phyloP scores from a whole-genome alignment of 1,140 invertebrate genomes.

The Probaryconus sp. region DNA sequence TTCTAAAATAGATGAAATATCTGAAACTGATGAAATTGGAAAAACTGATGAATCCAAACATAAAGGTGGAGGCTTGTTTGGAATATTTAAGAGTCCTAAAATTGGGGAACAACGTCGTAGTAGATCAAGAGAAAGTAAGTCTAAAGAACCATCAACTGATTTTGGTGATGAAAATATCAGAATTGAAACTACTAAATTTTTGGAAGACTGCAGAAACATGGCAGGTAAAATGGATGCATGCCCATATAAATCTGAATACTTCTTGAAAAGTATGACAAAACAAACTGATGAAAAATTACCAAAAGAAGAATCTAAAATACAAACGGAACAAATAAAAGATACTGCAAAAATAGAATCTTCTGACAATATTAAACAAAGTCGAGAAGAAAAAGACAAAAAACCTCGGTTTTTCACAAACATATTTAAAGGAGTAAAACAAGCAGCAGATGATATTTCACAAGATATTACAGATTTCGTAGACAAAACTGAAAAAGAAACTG shows the following conservation, averaged over 20 bases:
- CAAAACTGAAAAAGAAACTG: constrained; percentile 57
- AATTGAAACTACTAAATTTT: constrained; percentile 62
- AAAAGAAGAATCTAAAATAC: constrained; percentile 43
- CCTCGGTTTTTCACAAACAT: constrained; percentile 53
- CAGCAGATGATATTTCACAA: constrained; percentile 65
- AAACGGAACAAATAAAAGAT: constrained; percentile 21
- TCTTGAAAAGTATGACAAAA: constrained; percentile 34
- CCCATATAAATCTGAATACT: constrained; percentile 62
- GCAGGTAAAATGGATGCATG: constrained; percentile 61
- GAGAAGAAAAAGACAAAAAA: constrained; percentile 65
- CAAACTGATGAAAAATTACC: constrained; percentile 4
- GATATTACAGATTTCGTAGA: constrained; percentile 65
- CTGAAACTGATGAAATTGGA: constrained; percentile 17
- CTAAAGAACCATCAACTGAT: constrained; percentile 59
- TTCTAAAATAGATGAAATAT: constrained; percentile 1
- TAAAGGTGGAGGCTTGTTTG: constrained; percentile 44
- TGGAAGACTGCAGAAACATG: constrained; percentile 65
- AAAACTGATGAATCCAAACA: constrained; percentile 34
- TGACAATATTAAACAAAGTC: constrained; percentile 56
- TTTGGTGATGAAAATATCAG: constrained; percentile 57
- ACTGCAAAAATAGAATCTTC: constrained; percentile 1
- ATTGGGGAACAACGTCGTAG: constrained; percentile 40
- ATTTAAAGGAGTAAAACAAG: constrained; percentile 69
- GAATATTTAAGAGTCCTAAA: constrained; percentile 40
- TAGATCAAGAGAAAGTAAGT: constrained; percentile 52